phyloP scores from a whole-genome alignment of 1,140 invertebrate species.

The Homalodisca vitripennis region DNA sequence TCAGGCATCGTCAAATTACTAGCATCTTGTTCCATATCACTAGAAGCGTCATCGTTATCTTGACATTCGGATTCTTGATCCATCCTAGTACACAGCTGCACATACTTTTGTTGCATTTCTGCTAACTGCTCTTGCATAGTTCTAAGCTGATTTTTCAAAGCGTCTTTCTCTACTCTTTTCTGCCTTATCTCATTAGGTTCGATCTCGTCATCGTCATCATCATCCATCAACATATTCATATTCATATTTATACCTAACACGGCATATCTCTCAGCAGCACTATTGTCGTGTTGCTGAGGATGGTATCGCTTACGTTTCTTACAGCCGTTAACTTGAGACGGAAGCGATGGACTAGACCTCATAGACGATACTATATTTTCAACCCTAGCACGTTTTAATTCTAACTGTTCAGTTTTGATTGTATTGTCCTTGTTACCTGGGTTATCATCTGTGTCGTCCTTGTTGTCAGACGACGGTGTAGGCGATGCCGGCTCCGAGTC shows the following conservation, averaged over 20 bases:
- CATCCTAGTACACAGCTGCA: constrained; percentile 81
- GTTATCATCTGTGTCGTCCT: constrained; percentile 54
- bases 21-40: constrained; percentile 63
- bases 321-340: constrained; percentile 79
- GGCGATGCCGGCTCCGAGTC: constrained; percentile 67
- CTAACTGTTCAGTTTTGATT: constrained; percentile 53
- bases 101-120: constrained; percentile 88
- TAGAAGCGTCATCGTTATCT: constrained; percentile 69
- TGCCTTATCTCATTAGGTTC: constrained; percentile 71
- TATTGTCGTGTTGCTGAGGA: constrained; percentile 86
- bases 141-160: constrained; percentile 78
- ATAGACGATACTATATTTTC: constrained; percentile 94
- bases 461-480: constrained; percentile 54
- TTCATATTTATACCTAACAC: constrained; percentile 47
- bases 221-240: constrained; percentile 52
- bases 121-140: constrained; percentile 86
- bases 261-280: constrained; percentile 66
- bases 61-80: constrained; percentile 70
- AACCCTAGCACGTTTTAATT: constrained; percentile 87
- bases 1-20: constrained; percentile 49
- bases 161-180: constrained; percentile 80
- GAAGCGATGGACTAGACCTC: constrained; percentile 76
- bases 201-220: constrained; percentile 68
- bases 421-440: constrained; percentile 53
- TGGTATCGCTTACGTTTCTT: constrained; percentile 97